Percentiles rank a stretch among this genome's conserved stretches.
phyloP scores from a whole-genome alignment of 2,797 vertebrate species.

The Gallinago solitaria region DNA sequence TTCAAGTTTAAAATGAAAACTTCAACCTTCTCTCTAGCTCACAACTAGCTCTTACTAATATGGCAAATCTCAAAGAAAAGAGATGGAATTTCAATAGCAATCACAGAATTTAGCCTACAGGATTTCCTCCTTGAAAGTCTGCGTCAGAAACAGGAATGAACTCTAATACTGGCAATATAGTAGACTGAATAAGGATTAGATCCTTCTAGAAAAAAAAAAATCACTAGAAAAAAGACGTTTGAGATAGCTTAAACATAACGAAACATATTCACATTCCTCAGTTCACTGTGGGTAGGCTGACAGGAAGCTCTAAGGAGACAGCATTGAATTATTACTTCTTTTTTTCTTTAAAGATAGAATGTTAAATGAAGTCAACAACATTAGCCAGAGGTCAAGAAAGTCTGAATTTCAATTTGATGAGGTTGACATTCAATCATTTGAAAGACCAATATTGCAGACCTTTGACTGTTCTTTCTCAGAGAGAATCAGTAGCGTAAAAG shows the following conservation, averaged over 20 bases:
- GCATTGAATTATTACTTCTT: background rate
- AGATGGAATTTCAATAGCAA: background rate
- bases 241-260: background rate
- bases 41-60: background rate
- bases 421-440: background rate
- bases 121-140: background rate
- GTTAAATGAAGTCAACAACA: background rate
- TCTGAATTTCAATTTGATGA: conserved; percentile 9
- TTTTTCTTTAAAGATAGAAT: background rate
- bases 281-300: background rate
- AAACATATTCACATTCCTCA: background rate
- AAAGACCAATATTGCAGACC: conserved; percentile 12
- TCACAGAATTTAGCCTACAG: background rate
- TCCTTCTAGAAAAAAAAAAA: background rate
- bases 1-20: background rate
- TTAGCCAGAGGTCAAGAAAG: background rate
- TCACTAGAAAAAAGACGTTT: background rate
- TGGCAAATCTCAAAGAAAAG: background rate
- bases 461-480: background rate
- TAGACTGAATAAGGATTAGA: background rate
- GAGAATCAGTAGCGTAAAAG: background rate
- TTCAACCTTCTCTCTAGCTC: background rate
- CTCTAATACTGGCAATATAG: background rate
- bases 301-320: background rate
- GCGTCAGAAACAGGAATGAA: background rate